Conservation (phyloP, 2,888 invertebrate species). For the Norana najaformis region DNA sequence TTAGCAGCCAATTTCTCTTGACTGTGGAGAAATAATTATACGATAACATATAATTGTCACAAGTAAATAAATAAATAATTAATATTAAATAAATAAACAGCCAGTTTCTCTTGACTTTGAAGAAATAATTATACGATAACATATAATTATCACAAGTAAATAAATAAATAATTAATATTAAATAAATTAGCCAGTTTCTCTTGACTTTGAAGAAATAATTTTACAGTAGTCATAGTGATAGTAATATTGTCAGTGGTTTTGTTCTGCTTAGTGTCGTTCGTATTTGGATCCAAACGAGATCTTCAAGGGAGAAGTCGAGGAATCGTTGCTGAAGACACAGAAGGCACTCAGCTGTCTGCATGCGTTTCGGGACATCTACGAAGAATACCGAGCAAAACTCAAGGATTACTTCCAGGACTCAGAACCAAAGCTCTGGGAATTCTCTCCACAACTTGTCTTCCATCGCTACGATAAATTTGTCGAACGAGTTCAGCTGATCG, state of each 20-base stretch:
- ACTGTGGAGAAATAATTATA: no score
- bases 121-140: not conserved
- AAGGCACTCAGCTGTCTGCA: constrained; percentile 54
- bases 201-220: no score
- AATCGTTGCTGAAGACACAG: constrained; percentile 80
- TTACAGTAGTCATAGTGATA: no score
- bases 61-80: not conserved
- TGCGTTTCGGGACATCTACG: constrained; percentile 57
- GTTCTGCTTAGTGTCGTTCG: constrained; percentile 74
- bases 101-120: no score
- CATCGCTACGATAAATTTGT: constrained; percentile 60
- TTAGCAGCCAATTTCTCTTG: no score
- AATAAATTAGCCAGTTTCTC: no score
- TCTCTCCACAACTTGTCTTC: constrained; percentile 62
- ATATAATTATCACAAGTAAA: not conserved
- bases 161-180: not conserved
- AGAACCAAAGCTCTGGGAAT: constrained; percentile 60
- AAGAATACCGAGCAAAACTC: constrained; percentile 59
- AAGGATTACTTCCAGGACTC: constrained; percentile 60
- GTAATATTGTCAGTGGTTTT: not conserved
- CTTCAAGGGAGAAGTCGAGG: constrained; percentile 92
- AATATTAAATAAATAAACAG: no score
- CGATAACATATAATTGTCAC: not conserved
- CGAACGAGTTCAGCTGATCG: constrained; percentile 50
- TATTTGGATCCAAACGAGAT: constrained; percentile 88